These are phyloP conservation scores for Donacobius atricapilla DNA, from an alignment of 2,113 vertebrate species.

Conservation along the genomic window DNA sequence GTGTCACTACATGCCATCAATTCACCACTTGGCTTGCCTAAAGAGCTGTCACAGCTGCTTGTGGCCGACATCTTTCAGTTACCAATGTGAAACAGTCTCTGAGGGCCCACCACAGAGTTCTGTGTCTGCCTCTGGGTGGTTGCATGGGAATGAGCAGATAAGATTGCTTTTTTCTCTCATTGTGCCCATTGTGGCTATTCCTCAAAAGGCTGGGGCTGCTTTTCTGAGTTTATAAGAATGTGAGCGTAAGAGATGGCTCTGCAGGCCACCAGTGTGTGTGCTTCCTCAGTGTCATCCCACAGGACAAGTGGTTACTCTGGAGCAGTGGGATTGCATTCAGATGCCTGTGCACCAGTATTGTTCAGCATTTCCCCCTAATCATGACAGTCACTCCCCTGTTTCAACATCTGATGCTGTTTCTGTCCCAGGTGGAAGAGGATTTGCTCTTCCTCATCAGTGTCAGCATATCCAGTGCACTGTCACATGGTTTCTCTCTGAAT, in stretches of 20 bases:
- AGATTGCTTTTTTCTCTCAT: background rate
- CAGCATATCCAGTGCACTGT: background rate
- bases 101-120: background rate
- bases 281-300: background rate
- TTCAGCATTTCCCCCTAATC: background rate
- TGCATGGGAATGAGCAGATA: background rate
- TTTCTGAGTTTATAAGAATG: background rate
- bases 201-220: background rate
- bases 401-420: background rate
- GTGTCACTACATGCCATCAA: background rate
- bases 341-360: background rate
- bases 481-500: background rate
- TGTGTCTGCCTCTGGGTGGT: fast-evolving
- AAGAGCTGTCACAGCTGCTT: background rate
- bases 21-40: background rate
- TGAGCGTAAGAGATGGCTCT: background rate
- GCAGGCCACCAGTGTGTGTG: background rate
- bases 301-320: background rate
- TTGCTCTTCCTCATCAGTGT: background rate
- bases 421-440: background rate
- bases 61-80: background rate
- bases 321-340: fast-evolving
- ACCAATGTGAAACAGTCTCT: background rate
- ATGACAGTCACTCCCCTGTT: background rate
- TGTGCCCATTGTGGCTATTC: background rate